Evolutionary conservation across 1,140 invertebrate genomes (phyloP).

Genomic region (Geopemphigus sp.): DNA sequence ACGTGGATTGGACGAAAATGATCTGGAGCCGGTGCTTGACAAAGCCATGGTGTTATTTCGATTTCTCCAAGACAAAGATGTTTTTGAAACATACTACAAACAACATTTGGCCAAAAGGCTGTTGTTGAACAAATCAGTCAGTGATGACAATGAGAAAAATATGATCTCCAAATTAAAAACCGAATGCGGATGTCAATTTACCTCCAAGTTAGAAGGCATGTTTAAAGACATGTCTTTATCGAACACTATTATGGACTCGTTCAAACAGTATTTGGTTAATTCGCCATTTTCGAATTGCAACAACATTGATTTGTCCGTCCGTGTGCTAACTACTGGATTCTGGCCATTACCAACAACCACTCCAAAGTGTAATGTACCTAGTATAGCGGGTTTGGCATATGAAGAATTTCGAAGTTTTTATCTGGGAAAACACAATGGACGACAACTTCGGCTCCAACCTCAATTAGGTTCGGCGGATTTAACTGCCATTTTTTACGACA

Average conservation of each 20-base stretch:
- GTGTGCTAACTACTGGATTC: conserved; percentile 98
- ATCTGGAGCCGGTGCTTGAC: conserved; percentile 95
- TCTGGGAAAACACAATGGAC: conserved; percentile 94
- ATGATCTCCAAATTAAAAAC: conserved; percentile 99
- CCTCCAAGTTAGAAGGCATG: conserved; percentile 99
- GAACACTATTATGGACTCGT: conserved; percentile 98
- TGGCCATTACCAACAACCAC: conserved; percentile 97
- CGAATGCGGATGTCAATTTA: conserved; percentile 99
- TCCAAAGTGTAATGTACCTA: conserved; percentile 91
- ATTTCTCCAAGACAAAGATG: conserved; percentile 98
- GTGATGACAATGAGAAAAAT: conserved; percentile 99
- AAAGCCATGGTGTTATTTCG: conserved; percentile 99
- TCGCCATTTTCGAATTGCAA: conserved; percentile 63
- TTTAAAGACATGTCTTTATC: conserved; percentile 99
- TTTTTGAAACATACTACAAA: conserved; percentile 99
- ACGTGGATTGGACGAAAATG: conserved; percentile 98
- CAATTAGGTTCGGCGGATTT: conserved; percentile 95
- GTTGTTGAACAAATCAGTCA: conserved; percentile 96
- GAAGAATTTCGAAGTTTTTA: conserved; percentile 96
- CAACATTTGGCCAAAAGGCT: conserved; percentile 97
- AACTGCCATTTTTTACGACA: conserved; percentile 90
- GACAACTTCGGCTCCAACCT: conserved; percentile 94
- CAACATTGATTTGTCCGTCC: conserved; percentile 93
- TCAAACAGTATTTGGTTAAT: conserved; percentile 80
- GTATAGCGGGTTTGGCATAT: conserved; percentile 86